These are phyloP conservation scores for Anthopleura sola DNA, from an alignment of 64 coral and sea anemone genomes.

Conservation along the genomic window DNA sequence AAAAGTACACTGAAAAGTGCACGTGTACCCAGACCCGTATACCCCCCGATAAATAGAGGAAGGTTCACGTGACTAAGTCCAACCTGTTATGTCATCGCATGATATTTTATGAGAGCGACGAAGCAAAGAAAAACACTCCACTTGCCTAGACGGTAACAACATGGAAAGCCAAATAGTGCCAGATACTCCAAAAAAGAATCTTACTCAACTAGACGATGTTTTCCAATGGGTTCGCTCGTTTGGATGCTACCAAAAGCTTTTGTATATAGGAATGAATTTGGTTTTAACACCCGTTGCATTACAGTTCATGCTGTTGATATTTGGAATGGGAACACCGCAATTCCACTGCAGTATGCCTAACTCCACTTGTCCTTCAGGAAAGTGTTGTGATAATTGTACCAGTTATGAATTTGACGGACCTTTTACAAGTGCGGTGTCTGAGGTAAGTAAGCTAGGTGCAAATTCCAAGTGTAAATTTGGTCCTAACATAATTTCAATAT, in stretches of 20 bases:
- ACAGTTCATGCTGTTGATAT: conserved; percentile 48
- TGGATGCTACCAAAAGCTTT: conserved; percentile 52
- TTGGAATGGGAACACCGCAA: conserved; percentile 42
- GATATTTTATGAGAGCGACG: background rate
- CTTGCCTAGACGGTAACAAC: background rate
- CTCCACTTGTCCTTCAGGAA: conserved; percentile 15
- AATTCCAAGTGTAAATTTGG: no score
- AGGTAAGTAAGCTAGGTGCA: conserved; percentile 31
- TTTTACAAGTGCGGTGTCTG: conserved; percentile 60
- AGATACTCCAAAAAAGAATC: background rate
- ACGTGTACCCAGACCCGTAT: no score
- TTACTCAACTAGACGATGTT: conserved; percentile 52
- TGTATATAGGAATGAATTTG: conserved; percentile 33
- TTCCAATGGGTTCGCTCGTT: conserved; percentile 46
- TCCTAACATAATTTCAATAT: no score
- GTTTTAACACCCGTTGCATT: conserved; percentile 43
- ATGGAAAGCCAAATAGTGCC: background rate
- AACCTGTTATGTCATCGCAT: background rate
- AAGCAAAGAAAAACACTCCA: background rate
- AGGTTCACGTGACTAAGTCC: no score
- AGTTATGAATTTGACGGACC: conserved; percentile 69
- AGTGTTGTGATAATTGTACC: conserved; percentile 59
- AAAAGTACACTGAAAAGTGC: no score
- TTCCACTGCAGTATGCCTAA: conserved; percentile 54
- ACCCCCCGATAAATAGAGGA: no score